Conservation (phyloP, 2,888 invertebrate genomes). For the Sarcophaga carnaria region DNA sequence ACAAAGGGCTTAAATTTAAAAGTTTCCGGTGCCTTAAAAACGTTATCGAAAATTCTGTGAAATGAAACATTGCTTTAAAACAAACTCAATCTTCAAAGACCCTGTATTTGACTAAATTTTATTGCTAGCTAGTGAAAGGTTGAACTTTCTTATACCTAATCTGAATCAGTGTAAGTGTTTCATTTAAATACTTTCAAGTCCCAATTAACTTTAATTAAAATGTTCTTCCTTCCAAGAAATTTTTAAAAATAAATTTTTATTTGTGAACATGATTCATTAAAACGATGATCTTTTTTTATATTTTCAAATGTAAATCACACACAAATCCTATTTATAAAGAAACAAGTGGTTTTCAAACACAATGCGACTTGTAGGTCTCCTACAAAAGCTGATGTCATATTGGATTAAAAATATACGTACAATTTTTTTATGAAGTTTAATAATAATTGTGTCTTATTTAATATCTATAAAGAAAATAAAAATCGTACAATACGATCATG, state of each 20-base stretch:
- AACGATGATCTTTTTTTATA: not conserved
- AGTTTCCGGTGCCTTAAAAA: no score
- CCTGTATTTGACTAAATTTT: no score
- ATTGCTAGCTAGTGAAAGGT: no score
- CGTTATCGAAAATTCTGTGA: no score
- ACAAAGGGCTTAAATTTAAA: no score
- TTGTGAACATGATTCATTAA: not conserved
- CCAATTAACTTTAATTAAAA: not conserved
- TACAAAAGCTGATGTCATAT: constrained; percentile 50
- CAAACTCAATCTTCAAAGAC: no score
- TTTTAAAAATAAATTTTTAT: not conserved
- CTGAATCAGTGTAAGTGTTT: no score
- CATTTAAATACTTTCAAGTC: not conserved
- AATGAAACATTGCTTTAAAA: no score
- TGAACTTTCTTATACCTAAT: no score
- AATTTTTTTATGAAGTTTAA: constrained; percentile 13
- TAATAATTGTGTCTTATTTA: constrained; percentile 25
- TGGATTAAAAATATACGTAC: not conserved
- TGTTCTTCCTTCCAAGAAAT: not conserved
- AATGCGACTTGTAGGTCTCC: constrained; percentile 9
- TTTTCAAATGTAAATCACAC: not conserved
- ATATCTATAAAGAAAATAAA: not conserved
- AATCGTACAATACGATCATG: not conserved
- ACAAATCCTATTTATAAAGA: constrained; percentile 16
- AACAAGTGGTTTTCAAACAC: not conserved